A percentile compares a stretch with the other conserved stretches of the same genome.
Conservation (phyloP, 2,888 invertebrate species). For the Dusona sp. region DNA sequence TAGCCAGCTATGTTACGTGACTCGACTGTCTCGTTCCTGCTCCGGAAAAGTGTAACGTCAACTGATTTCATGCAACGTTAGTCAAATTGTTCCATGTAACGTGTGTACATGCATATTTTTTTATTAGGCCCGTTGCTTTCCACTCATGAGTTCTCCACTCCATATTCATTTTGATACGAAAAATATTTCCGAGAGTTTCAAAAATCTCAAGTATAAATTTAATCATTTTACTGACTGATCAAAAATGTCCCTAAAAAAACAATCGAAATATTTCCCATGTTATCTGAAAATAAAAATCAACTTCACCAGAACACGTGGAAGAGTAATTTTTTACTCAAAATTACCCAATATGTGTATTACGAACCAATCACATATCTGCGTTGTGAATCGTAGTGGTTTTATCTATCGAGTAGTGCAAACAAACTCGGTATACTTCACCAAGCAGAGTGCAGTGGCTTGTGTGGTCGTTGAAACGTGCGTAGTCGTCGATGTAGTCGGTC, state of each 20-base stretch:
- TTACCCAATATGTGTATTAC: constrained; percentile 13
- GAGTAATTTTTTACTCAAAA: background rate
- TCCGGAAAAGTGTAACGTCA: constrained; percentile 18
- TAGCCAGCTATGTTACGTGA: constrained; percentile 40
- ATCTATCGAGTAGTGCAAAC: constrained; percentile 63
- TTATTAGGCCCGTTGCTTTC: background rate
- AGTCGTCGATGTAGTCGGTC: constrained; percentile 31
- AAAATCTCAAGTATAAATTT: background rate
- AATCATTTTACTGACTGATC: background rate
- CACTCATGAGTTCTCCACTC: background rate
- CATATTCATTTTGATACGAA: background rate
- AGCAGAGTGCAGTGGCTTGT: constrained; percentile 65
- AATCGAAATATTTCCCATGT: background rate
- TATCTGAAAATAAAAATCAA: background rate
- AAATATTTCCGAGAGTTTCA: background rate
- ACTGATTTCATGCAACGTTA: background rate
- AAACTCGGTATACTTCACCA: constrained; percentile 37
- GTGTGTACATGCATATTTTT: background rate
- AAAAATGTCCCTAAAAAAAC: background rate
- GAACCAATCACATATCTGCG: constrained; percentile 10
- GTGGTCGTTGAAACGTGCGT: constrained; percentile 37
- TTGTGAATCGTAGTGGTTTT: constrained; percentile 55
- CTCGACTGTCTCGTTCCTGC: constrained; percentile 48
- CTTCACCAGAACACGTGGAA: background rate
- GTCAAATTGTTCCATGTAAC: no score